A percentile compares a stretch with the other conserved stretches of the same genome.
phyloP scores from a whole-genome alignment of 2,797 vertebrate species.

The Ciconia nigra region DNA sequence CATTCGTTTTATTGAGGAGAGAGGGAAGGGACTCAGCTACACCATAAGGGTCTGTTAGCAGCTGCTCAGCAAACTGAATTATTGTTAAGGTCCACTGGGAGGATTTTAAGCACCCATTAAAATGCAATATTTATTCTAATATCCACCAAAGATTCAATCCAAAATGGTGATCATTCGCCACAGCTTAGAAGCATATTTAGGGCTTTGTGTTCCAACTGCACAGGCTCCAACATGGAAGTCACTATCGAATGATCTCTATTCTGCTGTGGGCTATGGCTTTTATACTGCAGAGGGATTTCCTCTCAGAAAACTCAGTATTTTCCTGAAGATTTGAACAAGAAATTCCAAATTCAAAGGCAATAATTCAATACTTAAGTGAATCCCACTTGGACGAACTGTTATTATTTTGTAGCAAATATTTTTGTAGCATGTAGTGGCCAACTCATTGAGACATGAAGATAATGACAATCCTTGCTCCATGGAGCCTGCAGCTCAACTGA shows the following conservation, averaged over 20 bases:
- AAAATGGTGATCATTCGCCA: not conserved
- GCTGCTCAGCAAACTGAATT: not conserved
- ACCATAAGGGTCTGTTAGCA: not conserved
- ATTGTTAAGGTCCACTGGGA: not conserved
- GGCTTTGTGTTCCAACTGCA: not conserved
- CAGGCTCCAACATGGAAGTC: not conserved
- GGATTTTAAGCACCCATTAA: not conserved
- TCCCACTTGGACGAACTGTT: not conserved
- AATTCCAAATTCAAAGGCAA: constrained; percentile 5
- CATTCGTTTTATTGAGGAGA: not conserved
- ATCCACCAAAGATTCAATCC: not conserved
- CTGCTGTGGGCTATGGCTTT: not conserved
- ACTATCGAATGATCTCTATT: not conserved
- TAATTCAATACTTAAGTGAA: not conserved
- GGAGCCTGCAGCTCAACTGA: not conserved
- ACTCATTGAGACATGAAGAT: not conserved
- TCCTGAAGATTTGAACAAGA: not conserved
- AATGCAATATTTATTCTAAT: not conserved
- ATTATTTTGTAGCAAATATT: not conserved
- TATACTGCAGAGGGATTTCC: not conserved
- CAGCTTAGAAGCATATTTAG: not conserved
- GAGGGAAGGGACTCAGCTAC: not conserved
- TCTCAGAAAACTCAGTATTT: not conserved
- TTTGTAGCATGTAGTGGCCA: not conserved
- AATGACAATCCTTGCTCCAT: not conserved